Base-by-base conservation (phyloP, 2,888 invertebrate species). In the Pheosia gnoma region DNA sequence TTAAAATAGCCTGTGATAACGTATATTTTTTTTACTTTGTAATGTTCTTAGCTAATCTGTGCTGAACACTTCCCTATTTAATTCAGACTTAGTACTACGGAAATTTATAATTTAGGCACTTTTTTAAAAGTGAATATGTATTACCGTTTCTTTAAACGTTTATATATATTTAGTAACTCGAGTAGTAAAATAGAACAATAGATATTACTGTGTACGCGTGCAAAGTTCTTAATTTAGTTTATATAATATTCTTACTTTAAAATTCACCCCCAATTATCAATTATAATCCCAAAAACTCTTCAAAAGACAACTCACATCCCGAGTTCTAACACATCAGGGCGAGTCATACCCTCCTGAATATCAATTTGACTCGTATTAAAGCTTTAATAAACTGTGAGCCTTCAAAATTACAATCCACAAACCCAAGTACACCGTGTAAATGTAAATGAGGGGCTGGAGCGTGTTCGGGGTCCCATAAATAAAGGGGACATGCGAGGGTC, bases 321-420 rank as follows among this genome's bases (percentile, higher is more conserved):
- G 9, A 3, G 4, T 10, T 11, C 41, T 55, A 25, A 37, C 6
- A 25, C 54, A 10, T 7, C 43, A 45, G 36, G 43, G 57, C 36
- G 36, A 57, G 41, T 10, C 57, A 39, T 38, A 39, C 36, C 57
- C 43, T 45, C 36, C 66, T 74, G 75, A 74, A 75, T 71, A 75
- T 75, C 74, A 75, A 75, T 75, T 80, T 72, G 72, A 68, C 72
- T 65, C 76, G 75, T 75, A 80, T 79, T 78, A 80, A 80, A 75
- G 75, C 76, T 78, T 73, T 80, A 80, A 79, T 80, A 80, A 74
- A 76, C 75, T 58, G 74, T 77, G 67, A 74, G 72, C 74, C 71
- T 71, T 74, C 74, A 72, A 74, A 75, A 79, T 80, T 75, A 78
- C 74, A 72, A 69, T 71, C 66, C 67, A 59, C 67, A 75, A 68